These are phyloP conservation scores for Scartelaos histophorus DNA, from an alignment of 2,113 vertebrate species.

Conservation along the genomic window DNA sequence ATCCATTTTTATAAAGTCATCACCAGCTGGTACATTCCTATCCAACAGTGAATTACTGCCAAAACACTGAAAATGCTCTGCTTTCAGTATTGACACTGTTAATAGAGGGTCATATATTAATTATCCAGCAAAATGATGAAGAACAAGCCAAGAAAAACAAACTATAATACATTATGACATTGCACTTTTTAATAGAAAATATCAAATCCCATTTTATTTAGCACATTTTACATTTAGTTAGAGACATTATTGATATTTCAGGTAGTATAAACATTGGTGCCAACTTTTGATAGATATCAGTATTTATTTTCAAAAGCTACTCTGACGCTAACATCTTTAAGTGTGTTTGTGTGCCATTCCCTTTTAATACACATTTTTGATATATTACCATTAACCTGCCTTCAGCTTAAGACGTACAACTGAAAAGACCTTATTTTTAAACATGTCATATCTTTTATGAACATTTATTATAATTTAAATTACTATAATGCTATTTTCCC, in stretches of 20 bases:
- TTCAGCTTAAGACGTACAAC: constrained; percentile 30
- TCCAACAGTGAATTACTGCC: constrained; percentile 64
- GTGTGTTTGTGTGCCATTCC: constrained; percentile 23
- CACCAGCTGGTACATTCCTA: constrained; percentile 79
- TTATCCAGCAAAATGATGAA: constrained; percentile 63
- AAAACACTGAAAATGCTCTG: constrained; percentile 50
- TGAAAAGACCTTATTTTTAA: neutral
- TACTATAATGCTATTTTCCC: neutral
- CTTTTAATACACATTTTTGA: constrained; percentile 29
- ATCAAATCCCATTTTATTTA: constrained; percentile 25
- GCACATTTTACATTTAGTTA: constrained; percentile 28
- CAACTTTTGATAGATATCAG: constrained; percentile 16
- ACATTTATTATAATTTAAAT: constrained; percentile 8
- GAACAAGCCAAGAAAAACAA: constrained; percentile 58
- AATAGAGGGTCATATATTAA: constrained; percentile 52
- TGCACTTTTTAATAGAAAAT: constrained; percentile 62
- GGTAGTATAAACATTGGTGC: constrained; percentile 30
- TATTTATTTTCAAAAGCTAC: constrained; percentile 26
- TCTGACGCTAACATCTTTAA: constrained; percentile 22
- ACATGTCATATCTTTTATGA: constrained; percentile 11
- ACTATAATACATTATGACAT: constrained; percentile 44
- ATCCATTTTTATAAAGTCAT: constrained; percentile 75
- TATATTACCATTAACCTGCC: constrained; percentile 24
- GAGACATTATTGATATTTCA: constrained; percentile 25
- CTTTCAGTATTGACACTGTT: constrained; percentile 40